phyloP scores from a whole-genome alignment of 1,140 invertebrate species.

The Papilio dardanus region DNA sequence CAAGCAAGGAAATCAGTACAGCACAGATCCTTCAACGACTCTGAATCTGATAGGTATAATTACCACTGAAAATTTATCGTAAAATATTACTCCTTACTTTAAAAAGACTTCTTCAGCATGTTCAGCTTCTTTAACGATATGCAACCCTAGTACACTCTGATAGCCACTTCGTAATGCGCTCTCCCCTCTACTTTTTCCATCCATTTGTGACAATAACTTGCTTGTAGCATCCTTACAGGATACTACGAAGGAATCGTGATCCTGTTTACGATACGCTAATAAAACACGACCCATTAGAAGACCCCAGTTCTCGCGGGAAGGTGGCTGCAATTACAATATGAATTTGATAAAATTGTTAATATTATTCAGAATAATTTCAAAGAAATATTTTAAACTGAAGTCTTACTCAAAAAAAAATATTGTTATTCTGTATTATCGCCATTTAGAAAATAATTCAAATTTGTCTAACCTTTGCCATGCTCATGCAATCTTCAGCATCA shows the following conservation, averaged over 20 bases:
- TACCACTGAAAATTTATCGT: too few relatives aligned
- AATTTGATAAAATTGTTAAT: slow-evolving; percentile 9
- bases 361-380: too few relatives aligned
- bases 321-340: slow-evolving; percentile 56
- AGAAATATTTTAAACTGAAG: too few relatives aligned
- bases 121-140: slow-evolving; percentile 85
- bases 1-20: too few relatives aligned
- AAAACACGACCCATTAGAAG: slow-evolving; percentile 70
- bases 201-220: slow-evolving; percentile 63
- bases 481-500: too few relatives aligned
- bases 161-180: slow-evolving; percentile 84
- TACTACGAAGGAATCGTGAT: slow-evolving; percentile 50
- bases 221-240: slow-evolving; percentile 57
- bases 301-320: slow-evolving; percentile 75
- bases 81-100: too few relatives aligned
- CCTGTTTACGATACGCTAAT: slow-evolving; percentile 61
- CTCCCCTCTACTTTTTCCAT: slow-evolving; percentile 82
- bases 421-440: too few relatives aligned
- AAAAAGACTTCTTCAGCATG: slow-evolving; percentile 81
- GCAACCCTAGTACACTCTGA: slow-evolving; percentile 87
- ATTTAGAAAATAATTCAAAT: too few relatives aligned
- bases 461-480: too few relatives aligned
- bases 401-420: too few relatives aligned
- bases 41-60: too few relatives aligned
- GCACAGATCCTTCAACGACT: too few relatives aligned